Percentiles rank a stretch among this genome's conserved stretches.
phyloP scores from a whole-genome alignment of 2,888 invertebrate genomes.

The Phytoseiulus persimilis region DNA sequence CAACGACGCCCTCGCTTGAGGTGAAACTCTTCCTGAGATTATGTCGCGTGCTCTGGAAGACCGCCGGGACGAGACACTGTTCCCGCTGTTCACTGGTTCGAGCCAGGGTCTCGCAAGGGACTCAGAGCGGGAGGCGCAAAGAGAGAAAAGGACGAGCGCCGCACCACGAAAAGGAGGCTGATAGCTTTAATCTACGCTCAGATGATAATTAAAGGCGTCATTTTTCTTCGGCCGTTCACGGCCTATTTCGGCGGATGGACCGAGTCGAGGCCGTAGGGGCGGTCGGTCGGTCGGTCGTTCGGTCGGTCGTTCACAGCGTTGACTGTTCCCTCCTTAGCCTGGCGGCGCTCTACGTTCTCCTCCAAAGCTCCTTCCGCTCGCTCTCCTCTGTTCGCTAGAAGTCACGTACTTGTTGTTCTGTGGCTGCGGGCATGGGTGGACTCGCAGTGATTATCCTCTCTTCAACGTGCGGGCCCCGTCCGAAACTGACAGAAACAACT shows the following conservation, averaged over 20 bases:
- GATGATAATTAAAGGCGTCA: not conserved
- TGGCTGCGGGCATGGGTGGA: not conserved
- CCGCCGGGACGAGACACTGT: too few species aligned
- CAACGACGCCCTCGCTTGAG: too few species aligned
- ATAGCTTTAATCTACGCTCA: not conserved
- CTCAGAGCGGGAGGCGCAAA: too few species aligned
- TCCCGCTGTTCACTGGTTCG: too few species aligned
- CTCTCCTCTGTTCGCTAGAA: not conserved
- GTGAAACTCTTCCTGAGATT: too few species aligned
- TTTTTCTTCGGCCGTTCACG: not conserved
- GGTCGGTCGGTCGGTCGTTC: not conserved
- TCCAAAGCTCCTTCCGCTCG: not conserved
- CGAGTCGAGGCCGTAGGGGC: not conserved
- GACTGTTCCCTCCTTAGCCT: not conserved
- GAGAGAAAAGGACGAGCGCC: too few species aligned
- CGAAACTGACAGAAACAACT: not conserved
- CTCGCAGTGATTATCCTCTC: not conserved
- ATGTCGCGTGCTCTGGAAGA: too few species aligned
- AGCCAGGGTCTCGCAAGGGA: too few species aligned
- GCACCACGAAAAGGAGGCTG: not conserved
- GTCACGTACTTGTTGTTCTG: conserved; percentile 5
- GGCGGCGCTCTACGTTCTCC: not conserved
- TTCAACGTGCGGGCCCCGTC: not conserved
- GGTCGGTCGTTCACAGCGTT: not conserved
- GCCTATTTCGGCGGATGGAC: not conserved